Base-by-base conservation (phyloP, 2,797 vertebrate genomes). In the Eleutherodactylus coqui region DNA sequence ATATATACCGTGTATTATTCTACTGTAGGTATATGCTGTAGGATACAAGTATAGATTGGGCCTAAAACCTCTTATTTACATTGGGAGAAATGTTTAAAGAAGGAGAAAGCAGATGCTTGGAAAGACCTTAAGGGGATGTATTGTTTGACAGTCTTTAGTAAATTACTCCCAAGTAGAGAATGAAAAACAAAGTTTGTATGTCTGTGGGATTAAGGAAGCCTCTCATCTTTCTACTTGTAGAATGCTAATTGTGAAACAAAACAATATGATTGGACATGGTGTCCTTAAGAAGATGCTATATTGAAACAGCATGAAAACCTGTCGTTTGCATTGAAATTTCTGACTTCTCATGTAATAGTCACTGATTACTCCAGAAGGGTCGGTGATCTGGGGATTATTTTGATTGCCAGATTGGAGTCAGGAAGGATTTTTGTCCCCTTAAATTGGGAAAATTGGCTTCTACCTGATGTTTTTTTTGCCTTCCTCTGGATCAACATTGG, bases 31-130 rank as follows among this genome's bases (percentile, higher is more conserved):
- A 36, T 10, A 36, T 69, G 51, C 41, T 29, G 34, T 38, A 49
- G 43, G 43, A 67, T 51, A 81, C n/a, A 67, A 47, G 49, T 79
- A 79, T 64, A 79, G n/a, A 36, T 29, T 55, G 49, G 60, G 29
- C 19, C 43, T 67, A 47, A 80, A 49, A 29, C 60, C 55, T 45
- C 19, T 45, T 43, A 80, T 72, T 82, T 73, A 82, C 47, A 72
- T 55, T 70, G 34, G 29, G 21, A 36, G 67, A 82, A n/a, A 53
- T 82, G 80, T 82, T 82, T 82, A 82, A 82, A 73, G 17, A 29
- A 73, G 17, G 69, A 53, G 67, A 82, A 55, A 82, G 80, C 64
- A 82, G 67, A 73, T 73, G 67, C 36, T 82, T 82, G 32, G 53
- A 82, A 73, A 34, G 64, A 27, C 69, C 78, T 80, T 80, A 80